phyloP scores from a whole-genome alignment of 2,797 vertebrate genomes.

The Scyliorhinus canicula region DNA sequence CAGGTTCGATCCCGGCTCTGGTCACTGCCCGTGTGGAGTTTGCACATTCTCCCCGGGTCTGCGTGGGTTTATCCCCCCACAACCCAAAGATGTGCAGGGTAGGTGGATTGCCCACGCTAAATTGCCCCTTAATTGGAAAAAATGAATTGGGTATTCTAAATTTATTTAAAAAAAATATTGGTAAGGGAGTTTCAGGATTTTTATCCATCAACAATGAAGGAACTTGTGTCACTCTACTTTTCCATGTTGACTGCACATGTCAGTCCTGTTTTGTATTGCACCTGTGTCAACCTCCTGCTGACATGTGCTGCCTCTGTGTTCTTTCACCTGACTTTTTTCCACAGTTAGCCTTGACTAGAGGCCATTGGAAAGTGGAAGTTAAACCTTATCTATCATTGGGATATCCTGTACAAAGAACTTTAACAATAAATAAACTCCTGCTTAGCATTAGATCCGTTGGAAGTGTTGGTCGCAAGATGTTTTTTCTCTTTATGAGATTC shows the following conservation, averaged over 20 bases:
- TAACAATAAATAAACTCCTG: not conserved
- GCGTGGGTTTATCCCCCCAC: too few species aligned
- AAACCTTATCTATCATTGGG: not conserved
- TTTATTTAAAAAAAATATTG: too few species aligned
- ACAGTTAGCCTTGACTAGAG: not conserved
- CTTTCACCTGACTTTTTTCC: not conserved
- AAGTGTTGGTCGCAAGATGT: not conserved
- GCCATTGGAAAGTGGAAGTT: constrained; percentile 11
- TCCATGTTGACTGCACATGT: not conserved
- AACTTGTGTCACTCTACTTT: not conserved
- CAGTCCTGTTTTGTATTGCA: not conserved
- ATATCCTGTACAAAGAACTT: not conserved
- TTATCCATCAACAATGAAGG: not conserved
- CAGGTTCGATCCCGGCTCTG: too few species aligned
- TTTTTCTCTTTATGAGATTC: not conserved
- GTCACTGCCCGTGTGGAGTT: too few species aligned
- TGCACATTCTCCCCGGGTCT: too few species aligned
- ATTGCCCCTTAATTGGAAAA: too few species aligned
- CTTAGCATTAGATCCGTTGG: not conserved
- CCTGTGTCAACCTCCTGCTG: not conserved
- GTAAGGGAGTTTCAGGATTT: not conserved
- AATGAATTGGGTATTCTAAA: too few species aligned
- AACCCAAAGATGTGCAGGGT: too few species aligned
- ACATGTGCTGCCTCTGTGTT: not conserved
- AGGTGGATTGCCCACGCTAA: too few species aligned